Evolutionary conservation across 2,888 invertebrate species (phyloP), one percentile per base, ranked within the genome.

Genomic region (Litoditis marina): DNA sequence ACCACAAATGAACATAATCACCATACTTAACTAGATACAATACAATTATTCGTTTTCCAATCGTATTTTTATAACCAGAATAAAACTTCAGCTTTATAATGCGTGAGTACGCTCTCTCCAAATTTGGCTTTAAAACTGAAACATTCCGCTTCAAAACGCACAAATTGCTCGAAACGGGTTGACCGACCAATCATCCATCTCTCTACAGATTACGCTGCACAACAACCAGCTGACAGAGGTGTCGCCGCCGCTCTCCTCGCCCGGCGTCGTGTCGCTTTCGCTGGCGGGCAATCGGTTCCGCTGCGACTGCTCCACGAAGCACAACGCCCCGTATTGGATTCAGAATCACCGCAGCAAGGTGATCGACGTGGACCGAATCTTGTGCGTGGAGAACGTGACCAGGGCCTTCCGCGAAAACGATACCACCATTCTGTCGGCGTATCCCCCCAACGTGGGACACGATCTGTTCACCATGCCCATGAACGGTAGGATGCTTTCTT

Each of bases 371-470:
- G 61, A 53, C 11, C 54, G 60, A 25, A 66, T 82, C n/a, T 63
- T 67, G 31, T 82, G 82, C 57, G 73, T 76, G 11, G 82, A 82
- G 68, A 80, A 82, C 67, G 78, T 82, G 49, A 81, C 81, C 31
- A 64, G 63, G 36, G 72, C 82, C 1, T 73, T 80, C 55, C 61
- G 63, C 39, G 65, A 67, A 30, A 82, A 82, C 57, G 82, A 82
- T 57, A 78, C 80, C 30, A 76, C 78, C 25, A 68, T 78, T 3
- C 58, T 83, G 52, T 73, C 79, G 1, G 71, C 69, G 11, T 73
- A 69, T 56, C 75, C 77, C 11, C 81, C 81, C 7, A 81, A 82
- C 54, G 32, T 58, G 0, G 74, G 70, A 27, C 65, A 71, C 31
- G 77, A 82, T 57, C 57, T 81, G 28, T 78, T 74, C 68, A 61